Base-by-base conservation (phyloP, 2,797 vertebrate genomes). In the Sardinella longiceps region DNA sequence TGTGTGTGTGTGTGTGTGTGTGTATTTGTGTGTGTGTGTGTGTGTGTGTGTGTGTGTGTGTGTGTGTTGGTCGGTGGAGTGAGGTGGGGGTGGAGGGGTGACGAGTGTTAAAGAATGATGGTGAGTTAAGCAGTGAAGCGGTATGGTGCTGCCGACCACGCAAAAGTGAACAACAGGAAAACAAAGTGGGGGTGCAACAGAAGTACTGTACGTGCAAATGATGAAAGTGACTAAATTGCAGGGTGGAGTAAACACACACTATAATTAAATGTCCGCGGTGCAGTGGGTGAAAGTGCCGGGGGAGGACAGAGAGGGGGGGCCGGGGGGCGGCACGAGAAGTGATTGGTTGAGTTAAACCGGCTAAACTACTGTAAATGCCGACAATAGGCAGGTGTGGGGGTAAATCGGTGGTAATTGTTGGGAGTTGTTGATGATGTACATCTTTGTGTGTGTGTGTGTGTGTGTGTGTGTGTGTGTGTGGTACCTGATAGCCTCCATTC, bases 401-500 rank as follows among this genome's bases (percentile, higher is more conserved):
- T n/a, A n/a, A 20, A 15, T 70, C 11, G 66, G 33, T 6, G 37
- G 18, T 37, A 77, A 30, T 70, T 70, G 63, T 70, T 70, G 63
- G 63, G 63, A 43, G 39, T 37, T 77, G 33, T 77, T 77, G 70
- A 77, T 37, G 7, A 74, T 39, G 37, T 43, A 30, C 5, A 33
- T 77, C 70, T 77, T 37, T 43, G 70, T 77, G 30, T 37, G n/a
- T n/a, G n/a, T n/a, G n/a, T n/a, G n/a, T n/a, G n/a, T n/a, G n/a
- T n/a, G n/a, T n/a, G n/a, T n/a, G n/a, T n/a, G n/a, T n/a, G n/a
- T n/a, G n/a, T n/a, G n/a, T 4, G 28, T 83, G 51, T 70, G 14
- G 82, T 48, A 80, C 53, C 53, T 20, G 23, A 25, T 48, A 99
- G 98, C 98, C 98, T 63, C 98, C 98, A 0, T 99, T 99, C 74